A percentile compares a stretch with the other conserved stretches of the same genome.
These are phyloP conservation scores for Ceramica pisi DNA, from an alignment of 2,888 invertebrate genomes.

Conservation along the genomic window DNA sequence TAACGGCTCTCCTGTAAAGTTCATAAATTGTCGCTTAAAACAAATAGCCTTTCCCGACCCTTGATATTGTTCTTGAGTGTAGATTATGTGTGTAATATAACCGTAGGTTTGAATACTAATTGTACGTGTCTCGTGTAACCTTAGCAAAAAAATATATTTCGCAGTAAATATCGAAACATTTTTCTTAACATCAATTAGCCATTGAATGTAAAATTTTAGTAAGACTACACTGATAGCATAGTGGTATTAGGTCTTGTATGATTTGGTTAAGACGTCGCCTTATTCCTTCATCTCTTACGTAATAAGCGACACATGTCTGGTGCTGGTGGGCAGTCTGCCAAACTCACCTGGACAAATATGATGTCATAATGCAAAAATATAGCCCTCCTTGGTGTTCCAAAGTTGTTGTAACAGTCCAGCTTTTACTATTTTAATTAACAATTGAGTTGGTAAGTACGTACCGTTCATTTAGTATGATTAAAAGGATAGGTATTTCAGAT, in stretches of 20 bases:
- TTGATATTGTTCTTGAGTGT: no score
- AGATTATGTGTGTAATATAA: no score
- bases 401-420: not conserved
- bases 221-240: not conserved
- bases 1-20: no score
- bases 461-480: not conserved
- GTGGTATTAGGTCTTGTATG: not conserved
- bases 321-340: slow-evolving; percentile 38
- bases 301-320: slow-evolving; percentile 3
- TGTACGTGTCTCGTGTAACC: not conserved
- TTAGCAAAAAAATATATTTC: not conserved
- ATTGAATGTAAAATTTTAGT: not conserved
- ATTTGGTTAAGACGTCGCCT: not conserved
- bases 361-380: slow-evolving; percentile 15
- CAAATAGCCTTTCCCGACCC: no score
- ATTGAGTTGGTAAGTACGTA: not conserved
- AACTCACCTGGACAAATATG: slow-evolving; percentile 20
- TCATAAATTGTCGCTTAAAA: no score
- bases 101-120: not conserved
- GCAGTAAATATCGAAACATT: not conserved
- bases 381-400: not conserved
- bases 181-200: not conserved
- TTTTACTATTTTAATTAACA: not conserved
- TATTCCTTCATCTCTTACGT: slow-evolving; percentile 17
- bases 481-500: not conserved